Evolutionary conservation across 2,797 vertebrate species (phyloP), one percentile per base, ranked within the genome.

Genomic region (Phalloptychus januarius): DNA sequence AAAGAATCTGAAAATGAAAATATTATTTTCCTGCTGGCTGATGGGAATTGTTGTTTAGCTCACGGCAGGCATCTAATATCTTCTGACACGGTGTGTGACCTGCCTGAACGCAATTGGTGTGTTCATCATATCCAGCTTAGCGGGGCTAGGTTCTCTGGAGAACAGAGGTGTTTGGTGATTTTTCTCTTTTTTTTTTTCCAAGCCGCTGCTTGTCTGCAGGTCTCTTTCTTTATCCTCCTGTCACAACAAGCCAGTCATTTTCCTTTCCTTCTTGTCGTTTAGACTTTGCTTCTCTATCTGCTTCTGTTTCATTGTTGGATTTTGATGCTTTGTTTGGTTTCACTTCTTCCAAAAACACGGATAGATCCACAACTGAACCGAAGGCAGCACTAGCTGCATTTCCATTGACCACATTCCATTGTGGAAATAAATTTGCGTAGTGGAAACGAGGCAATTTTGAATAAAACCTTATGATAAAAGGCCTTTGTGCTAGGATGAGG

Each of bases 121-220:
- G 97, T 99, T 98, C 98, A 99, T 99, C 98, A 99, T 99, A 98
- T 98, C 96, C 95, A 96, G 95, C 97, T 97, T 97, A 96, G 95
- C 96, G 95, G 95, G 92, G 96, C 96, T 94, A 93, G 89, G 95
- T 96, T 96, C 96, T 95, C 95, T 79, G 87, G 96, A 97, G 96
- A 90, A 90, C 89, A 89, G 92, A 81, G 93, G 91, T 94, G 94
- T 93, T 88, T 88, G 93, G 83, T 95, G 87, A 89, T 94, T 95
- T 94, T 58, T 61, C 15, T 28, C 23, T 2, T 23, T 50, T 12
- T 0, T 28, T n/a, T 54, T 15, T 54, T n/a, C n/a, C n/a, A n/a
- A n/a, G n/a, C n/a, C n/a, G 65, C 65, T 79, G 86, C 77, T 81
- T 77, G 81, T 86, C 76, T 56, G 45, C 40, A n/a, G 79, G 69